phyloP scores from a whole-genome alignment of 2,888 invertebrate species.

The Emmelina monodactyla region DNA sequence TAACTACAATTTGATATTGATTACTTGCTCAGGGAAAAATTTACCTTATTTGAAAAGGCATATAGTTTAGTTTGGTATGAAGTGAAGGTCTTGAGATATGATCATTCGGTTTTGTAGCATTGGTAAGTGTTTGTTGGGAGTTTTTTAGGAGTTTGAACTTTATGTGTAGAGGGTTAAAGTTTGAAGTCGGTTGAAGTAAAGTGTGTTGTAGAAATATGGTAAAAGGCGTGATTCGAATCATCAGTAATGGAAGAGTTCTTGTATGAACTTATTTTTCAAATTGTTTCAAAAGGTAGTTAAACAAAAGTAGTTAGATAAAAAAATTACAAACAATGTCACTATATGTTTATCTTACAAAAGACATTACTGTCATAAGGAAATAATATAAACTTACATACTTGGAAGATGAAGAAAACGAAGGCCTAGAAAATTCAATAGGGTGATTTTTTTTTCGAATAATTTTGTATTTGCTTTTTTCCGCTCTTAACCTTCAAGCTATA shows the following conservation, averaged over 20 bases:
- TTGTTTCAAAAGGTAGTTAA: slow-evolving; percentile 10
- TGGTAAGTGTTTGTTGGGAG: background rate
- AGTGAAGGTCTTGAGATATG: background rate
- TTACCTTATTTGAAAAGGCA: rapidly evolving
- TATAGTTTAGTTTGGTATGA: background rate
- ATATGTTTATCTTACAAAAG: too few species aligned
- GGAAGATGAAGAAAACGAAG: too few species aligned
- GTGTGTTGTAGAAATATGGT: slow-evolving; percentile 19
- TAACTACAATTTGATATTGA: slow-evolving; percentile 1
- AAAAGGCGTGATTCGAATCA: background rate
- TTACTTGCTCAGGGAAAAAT: background rate
- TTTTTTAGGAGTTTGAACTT: background rate
- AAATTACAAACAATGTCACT: too few species aligned
- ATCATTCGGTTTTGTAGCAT: background rate
- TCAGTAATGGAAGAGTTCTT: background rate
- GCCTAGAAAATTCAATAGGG: too few species aligned
- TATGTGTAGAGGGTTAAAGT: slow-evolving; percentile 4
- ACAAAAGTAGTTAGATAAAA: too few species aligned
- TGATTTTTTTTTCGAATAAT: too few species aligned
- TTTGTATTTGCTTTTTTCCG: too few species aligned
- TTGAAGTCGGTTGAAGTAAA: slow-evolving; percentile 10
- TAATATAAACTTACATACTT: too few species aligned
- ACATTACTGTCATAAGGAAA: too few species aligned
- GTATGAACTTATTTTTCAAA: background rate
- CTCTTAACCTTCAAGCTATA: too few species aligned